Conservation (phyloP, 1,140 invertebrate genomes). For the Argopecten irradians region DNA sequence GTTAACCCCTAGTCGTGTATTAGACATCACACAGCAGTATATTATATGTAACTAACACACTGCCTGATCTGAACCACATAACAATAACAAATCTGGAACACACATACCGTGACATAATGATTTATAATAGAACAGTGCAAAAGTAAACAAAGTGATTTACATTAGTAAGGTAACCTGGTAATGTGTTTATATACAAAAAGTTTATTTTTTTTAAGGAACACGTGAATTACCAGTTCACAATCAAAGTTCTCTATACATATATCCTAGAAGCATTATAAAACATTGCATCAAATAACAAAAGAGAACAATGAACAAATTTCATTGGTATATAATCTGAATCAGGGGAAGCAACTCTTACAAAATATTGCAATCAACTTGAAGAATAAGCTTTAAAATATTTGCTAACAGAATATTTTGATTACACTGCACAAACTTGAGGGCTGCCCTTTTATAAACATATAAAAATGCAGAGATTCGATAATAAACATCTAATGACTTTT, state of each 20-base stretch:
- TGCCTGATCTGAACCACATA: background rate
- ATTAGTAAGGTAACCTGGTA: background rate
- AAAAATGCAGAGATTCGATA: background rate
- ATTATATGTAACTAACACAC: background rate
- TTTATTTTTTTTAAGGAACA: background rate
- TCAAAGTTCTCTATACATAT: background rate
- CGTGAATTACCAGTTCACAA: background rate
- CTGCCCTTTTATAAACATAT: background rate
- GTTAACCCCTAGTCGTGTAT: background rate
- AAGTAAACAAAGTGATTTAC: background rate
- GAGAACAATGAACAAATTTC: background rate
- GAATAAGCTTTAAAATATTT: background rate
- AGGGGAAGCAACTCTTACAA: conserved; percentile 14
- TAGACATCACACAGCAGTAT: conserved; percentile 9
- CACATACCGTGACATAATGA: background rate
- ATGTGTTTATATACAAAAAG: background rate
- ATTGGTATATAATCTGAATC: background rate
- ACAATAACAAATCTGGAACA: background rate
- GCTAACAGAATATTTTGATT: background rate
- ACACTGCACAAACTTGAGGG: background rate
- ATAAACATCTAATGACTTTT: background rate
- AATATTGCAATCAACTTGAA: background rate
- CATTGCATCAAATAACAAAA: background rate
- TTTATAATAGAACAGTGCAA: background rate
- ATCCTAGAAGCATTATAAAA: background rate